Evolutionary conservation across 2,888 invertebrate species (phyloP).

Genomic region (Lithosia quadra): DNA sequence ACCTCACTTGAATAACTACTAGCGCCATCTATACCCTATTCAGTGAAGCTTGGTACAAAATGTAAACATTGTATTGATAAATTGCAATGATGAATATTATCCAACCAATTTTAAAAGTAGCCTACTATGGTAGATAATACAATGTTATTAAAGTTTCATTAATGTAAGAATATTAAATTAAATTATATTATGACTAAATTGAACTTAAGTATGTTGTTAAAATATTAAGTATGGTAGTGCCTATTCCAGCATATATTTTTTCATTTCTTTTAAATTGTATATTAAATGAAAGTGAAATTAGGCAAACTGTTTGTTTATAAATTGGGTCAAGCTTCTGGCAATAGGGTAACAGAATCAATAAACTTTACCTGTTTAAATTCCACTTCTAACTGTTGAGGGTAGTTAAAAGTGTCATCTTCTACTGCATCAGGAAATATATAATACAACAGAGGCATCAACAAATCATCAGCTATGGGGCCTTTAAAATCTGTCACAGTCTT

Average conservation of each 20-base stretch:
- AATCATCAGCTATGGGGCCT: conserved; percentile 92
- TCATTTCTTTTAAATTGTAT: not conserved
- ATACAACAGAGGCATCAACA: conserved; percentile 92
- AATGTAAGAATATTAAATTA: too few species aligned
- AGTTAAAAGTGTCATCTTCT: conserved; percentile 86
- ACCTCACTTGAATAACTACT: conserved; percentile 13
- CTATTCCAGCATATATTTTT: too few species aligned
- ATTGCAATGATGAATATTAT: not conserved
- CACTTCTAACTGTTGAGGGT: conserved; percentile 79
- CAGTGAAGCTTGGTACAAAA: not conserved
- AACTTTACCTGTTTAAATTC: conserved; percentile 77
- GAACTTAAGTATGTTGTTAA: too few species aligned
- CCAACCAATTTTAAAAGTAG: not conserved
- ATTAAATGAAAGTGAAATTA: not conserved
- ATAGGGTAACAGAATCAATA: not conserved
- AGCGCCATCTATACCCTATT: conserved; percentile 34
- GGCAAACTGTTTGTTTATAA: not conserved
- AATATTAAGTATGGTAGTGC: too few species aligned
- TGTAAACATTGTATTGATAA: not conserved
- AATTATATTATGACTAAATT: too few species aligned
- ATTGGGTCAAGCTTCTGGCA: not conserved
- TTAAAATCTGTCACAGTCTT: conserved; percentile 87
- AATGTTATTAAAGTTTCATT: too few species aligned
- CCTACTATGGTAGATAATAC: too few species aligned
- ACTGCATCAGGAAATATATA: conserved; percentile 96